A percentile compares a stretch with the other conserved stretches of the same genome.
Conservation (phyloP, 1,140 invertebrate genomes). For the Elymnias hypermnestra region DNA sequence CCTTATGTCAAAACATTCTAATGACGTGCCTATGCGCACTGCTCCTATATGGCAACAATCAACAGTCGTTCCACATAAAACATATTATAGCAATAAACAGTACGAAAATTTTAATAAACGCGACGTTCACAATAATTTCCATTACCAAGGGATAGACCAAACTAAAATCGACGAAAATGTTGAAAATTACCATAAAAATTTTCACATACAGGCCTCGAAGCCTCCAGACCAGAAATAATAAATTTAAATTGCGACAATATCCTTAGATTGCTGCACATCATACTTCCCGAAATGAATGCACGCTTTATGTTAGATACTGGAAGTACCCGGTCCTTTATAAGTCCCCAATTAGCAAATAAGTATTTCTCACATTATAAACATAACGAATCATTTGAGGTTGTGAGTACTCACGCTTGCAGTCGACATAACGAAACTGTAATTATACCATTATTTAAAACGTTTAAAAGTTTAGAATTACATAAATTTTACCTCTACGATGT, state of each 20-base stretch:
- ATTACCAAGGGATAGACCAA: no score
- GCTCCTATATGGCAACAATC: no score
- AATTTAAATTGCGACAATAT: conserved; percentile 5
- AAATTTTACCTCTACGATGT: neutral
- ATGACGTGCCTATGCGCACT: no score
- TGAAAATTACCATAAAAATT: no score
- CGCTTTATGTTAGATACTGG: conserved; percentile 30
- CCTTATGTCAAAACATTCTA: no score
- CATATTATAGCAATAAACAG: no score
- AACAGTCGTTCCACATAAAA: no score
- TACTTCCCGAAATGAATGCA: conserved; percentile 2
- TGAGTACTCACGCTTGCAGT: conserved; percentile 26
- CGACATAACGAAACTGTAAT: conserved; percentile 18
- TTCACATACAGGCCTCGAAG: neutral
- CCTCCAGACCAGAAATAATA: neutral
- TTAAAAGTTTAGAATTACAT: conserved; percentile 1
- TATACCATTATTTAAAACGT: conserved; percentile 21
- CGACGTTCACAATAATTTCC: no score
- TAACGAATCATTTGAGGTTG: conserved; percentile 6
- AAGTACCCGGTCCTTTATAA: conserved; percentile 28
- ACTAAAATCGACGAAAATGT: no score
- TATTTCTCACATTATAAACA: conserved; percentile 17
- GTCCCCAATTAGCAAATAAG: conserved; percentile 18
- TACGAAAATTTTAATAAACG: no score
- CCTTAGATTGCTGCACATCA: conserved; percentile 20